Percentiles rank a stretch among this genome's conserved stretches.
phyloP scores from a whole-genome alignment of 2,888 invertebrate species.

The Parnassius glacialis region DNA sequence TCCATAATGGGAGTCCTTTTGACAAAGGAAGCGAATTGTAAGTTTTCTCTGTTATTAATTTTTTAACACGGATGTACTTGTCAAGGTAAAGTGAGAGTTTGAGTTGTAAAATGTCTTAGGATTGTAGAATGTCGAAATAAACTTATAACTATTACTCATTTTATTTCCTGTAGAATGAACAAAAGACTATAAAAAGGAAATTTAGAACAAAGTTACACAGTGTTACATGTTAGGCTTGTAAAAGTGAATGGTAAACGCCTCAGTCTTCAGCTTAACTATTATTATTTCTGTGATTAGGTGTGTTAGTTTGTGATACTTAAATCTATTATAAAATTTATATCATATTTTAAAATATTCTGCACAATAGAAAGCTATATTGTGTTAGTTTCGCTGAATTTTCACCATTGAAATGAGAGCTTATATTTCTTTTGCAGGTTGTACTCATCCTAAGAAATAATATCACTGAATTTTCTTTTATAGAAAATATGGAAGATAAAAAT shows the following conservation, averaged over 20 bases:
- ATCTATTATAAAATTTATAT: no score
- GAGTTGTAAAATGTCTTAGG: conserved; percentile 12
- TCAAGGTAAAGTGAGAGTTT: conserved; percentile 77
- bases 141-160: no score
- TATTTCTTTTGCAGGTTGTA: neutral
- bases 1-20: conserved; percentile 42
- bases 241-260: no score
- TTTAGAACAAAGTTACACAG: no score
- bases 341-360: no score
- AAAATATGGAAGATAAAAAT: neutral
- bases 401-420: neutral
- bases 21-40: conserved; percentile 56
- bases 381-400: neutral
- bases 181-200: no score
- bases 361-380: no score
- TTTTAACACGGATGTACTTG: conserved; percentile 46
- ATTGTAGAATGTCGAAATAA: conserved; percentile 2
- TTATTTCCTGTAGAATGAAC: no score
- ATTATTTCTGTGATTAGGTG: no score
- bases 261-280: no score
- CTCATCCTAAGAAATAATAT: neutral
- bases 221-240: no score
- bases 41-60: conserved; percentile 45
- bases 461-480: neutral
- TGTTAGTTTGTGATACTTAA: no score